Conservation (phyloP, 2,113 vertebrate genomes). For the Scolopax mira region DNA sequence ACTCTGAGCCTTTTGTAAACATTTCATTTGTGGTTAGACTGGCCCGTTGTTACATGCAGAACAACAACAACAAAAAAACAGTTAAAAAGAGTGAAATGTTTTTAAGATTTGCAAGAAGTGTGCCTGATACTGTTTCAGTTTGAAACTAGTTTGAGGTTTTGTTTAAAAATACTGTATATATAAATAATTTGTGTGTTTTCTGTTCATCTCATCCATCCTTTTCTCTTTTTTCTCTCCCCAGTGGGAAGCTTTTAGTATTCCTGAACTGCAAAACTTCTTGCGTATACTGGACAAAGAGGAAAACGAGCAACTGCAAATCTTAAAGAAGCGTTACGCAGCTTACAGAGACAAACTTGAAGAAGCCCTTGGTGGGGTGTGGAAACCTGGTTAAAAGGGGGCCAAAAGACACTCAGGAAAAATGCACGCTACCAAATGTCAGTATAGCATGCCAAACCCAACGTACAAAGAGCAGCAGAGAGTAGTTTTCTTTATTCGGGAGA, state of each 20-base stretch:
- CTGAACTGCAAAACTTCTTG: conserved; percentile 94
- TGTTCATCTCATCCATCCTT: not conserved
- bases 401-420: conserved; percentile 17
- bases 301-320: conserved; percentile 81
- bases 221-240: conserved; percentile 33
- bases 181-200: not conserved
- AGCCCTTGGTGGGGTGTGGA: conserved; percentile 76
- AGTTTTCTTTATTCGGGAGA: conserved; percentile 56
- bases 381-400: conserved; percentile 71
- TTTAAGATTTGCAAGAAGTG: not conserved
- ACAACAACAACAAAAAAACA: not conserved
- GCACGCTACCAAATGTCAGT: not conserved
- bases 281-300: conserved; percentile 95
- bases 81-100: not conserved
- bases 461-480: conserved; percentile 35
- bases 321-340: conserved; percentile 80
- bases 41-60: not conserved
- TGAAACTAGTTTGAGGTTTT: not conserved
- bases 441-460: conserved; percentile 44
- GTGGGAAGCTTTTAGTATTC: conserved; percentile 97
- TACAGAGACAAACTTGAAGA: conserved; percentile 90
- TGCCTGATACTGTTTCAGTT: not conserved
- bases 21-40: not conserved
- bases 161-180: not conserved
- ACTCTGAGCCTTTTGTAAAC: not conserved